A percentile compares a stretch with the other conserved stretches of the same genome.
phyloP scores from a whole-genome alignment of 2,888 invertebrate species.

The Pilophorus perplexus region DNA sequence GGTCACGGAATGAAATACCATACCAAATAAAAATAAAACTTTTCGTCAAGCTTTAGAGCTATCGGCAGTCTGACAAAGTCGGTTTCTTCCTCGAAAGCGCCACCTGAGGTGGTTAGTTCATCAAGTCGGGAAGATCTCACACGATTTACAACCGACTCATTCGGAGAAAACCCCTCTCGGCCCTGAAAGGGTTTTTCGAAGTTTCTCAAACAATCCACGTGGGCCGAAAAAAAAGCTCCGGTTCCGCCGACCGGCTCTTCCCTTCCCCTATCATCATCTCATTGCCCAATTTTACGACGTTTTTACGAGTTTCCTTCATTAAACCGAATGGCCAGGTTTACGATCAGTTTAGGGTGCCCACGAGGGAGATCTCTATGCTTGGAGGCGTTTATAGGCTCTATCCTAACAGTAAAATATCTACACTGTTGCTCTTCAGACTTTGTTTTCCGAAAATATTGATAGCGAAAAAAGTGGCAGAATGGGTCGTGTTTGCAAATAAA shows the following conservation, averaged over 20 bases:
- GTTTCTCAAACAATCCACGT: background rate
- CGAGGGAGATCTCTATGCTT: constrained; percentile 17
- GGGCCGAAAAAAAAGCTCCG: too few species aligned
- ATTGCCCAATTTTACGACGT: constrained; percentile 29
- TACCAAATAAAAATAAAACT: too few species aligned
- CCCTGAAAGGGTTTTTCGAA: constrained; percentile 5
- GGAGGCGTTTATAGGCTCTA: constrained; percentile 25
- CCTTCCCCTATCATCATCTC: constrained; percentile 16
- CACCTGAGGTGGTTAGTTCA: constrained; percentile 6
- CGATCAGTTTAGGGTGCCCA: constrained; percentile 23
- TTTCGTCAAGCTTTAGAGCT: too few species aligned
- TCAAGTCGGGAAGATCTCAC: constrained; percentile 9
- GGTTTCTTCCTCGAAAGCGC: too few species aligned
- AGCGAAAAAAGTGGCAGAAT: constrained; percentile 8
- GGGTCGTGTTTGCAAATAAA: too few species aligned
- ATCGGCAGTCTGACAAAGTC: too few species aligned
- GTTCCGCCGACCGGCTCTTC: too few species aligned
- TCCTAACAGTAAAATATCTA: constrained; percentile 18
- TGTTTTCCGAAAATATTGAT: constrained; percentile 6
- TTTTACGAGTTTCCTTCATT: constrained; percentile 27
- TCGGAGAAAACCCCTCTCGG: constrained; percentile 6
- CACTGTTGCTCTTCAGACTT: constrained; percentile 23
- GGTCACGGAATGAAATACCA: too few species aligned
- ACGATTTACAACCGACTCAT: constrained; percentile 21
- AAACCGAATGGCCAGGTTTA: constrained; percentile 30